These are phyloP conservation scores for Mionectes macconnelli DNA, from an alignment of 2,113 vertebrate species.

Conservation along the genomic window DNA sequence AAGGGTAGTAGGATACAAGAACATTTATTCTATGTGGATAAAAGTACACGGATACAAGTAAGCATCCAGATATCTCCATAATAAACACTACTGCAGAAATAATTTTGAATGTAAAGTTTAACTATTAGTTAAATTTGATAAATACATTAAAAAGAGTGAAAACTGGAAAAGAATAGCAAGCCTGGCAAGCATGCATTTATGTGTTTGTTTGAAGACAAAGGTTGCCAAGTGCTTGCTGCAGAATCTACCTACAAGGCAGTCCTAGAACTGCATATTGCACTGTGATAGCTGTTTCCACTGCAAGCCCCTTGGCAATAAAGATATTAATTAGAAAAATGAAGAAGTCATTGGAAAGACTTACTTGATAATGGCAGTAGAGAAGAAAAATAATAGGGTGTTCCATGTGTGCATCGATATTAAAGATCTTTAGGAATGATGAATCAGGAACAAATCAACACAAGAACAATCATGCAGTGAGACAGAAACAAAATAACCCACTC, in stretches of 20 bases:
- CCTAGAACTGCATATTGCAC: background rate
- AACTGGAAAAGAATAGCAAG: background rate
- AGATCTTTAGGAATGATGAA: background rate
- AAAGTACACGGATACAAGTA: background rate
- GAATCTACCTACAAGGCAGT: background rate
- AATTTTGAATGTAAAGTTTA: background rate
- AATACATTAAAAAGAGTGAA: background rate
- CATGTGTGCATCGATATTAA: background rate
- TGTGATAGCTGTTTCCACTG: background rate
- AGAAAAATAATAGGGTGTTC: background rate
- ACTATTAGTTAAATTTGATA: background rate
- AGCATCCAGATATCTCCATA: background rate
- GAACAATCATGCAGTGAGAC: background rate
- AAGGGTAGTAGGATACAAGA: background rate
- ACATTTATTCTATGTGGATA: background rate
- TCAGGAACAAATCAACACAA: slow-evolving; percentile 15
- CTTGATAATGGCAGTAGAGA: background rate
- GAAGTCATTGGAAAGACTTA: background rate
- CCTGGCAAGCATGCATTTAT: background rate
- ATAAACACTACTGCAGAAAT: background rate
- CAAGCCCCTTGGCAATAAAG: background rate
- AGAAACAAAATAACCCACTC: slow-evolving; percentile 37
- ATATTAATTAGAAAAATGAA: background rate
- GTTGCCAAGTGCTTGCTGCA: background rate
- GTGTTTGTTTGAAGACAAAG: background rate